Base-by-base conservation (phyloP, 1,140 invertebrate species). In the Neuroterus valhalla region DNA sequence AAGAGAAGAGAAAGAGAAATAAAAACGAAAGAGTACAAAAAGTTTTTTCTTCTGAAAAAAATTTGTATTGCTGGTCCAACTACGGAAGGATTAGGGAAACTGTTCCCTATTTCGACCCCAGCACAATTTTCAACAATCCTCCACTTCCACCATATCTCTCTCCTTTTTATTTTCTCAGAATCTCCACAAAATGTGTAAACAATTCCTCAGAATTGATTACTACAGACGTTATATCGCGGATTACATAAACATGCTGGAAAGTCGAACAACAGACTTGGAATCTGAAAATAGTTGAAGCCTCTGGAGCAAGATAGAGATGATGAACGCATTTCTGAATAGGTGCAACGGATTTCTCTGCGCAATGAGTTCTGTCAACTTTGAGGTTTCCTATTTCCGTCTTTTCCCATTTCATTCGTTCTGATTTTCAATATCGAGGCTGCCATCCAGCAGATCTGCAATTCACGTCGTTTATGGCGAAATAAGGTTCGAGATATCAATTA, bases 341-440 rank as follows among this genome's bases (percentile, higher is more conserved):
- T 62, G 55, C 55, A 26, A 31, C 26, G 26, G 23, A 31, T 62
- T 62, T 62, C 55, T 62, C 14, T 15, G 14, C 31, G 55, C 55
- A 62, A 26, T 62, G 55, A 62, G 21, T 62, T 62, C 55, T 62
- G 55, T 62, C 55, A 62, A 62, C 55, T 31, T 62, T 3, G 55
- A 62, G 55, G 55, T 62, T 31, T 62, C 23, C 55, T 62, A 62
- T 62, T 62, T 62, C 55, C 55, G 55, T 15, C 55, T 62, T 62
- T 62, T 62, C 55, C 55, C 23, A 62, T 62, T 62, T 31, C 55
- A 62, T 31, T 31, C 55, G 14, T 31, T n/a, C 55, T 62, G 55
- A 31, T 38, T 62, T 62, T 62, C 15, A 62, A 62, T 62, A 62
- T 62, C 21, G 55, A 62, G 55, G 15, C 12, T 38, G 55, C 23